These are phyloP conservation scores for Acronicta leporina DNA, from an alignment of 2,888 invertebrate species.

Conservation along the genomic window DNA sequence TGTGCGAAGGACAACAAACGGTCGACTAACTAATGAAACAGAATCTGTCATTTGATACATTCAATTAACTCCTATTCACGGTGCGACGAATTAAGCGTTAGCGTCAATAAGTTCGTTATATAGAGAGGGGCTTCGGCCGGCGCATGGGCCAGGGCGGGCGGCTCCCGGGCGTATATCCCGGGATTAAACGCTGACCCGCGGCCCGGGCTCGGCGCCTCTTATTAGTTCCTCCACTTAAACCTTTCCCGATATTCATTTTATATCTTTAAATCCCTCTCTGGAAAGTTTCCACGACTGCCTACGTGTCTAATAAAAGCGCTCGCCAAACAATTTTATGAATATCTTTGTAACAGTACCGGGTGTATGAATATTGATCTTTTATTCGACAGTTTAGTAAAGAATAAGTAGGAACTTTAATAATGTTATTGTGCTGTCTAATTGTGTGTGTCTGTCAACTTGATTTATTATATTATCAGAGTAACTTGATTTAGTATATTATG, in stretches of 20 bases:
- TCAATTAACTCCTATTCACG: constrained; percentile 29
- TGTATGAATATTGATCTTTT: neutral
- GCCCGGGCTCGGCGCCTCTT: constrained; percentile 22
- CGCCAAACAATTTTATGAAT: constrained; percentile 1
- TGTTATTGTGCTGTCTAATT: neutral
- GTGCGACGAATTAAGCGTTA: constrained; percentile 15
- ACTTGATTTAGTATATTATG: no score
- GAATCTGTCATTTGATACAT: constrained; percentile 18
- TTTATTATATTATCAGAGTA: no score
- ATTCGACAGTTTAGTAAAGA: neutral
- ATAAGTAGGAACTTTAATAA: neutral
- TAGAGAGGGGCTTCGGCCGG: constrained; percentile 14
- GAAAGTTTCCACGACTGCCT: constrained; percentile 15
- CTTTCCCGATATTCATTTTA: constrained; percentile 36
- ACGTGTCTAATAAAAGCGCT: constrained; percentile 1
- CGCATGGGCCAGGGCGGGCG: constrained; percentile 6
- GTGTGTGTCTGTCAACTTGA: neutral
- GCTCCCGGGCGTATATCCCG: constrained; percentile 31
- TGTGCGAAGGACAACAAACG: no score
- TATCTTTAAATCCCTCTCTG: constrained; percentile 29
- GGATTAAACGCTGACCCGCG: constrained; percentile 43
- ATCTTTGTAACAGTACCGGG: neutral
- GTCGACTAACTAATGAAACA: constrained; percentile 15
- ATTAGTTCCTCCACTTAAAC: constrained; percentile 42
- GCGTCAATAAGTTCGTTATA: constrained; percentile 42